phyloP scores from a whole-genome alignment of 2,888 invertebrate species.

The Syrista parreyssii region DNA sequence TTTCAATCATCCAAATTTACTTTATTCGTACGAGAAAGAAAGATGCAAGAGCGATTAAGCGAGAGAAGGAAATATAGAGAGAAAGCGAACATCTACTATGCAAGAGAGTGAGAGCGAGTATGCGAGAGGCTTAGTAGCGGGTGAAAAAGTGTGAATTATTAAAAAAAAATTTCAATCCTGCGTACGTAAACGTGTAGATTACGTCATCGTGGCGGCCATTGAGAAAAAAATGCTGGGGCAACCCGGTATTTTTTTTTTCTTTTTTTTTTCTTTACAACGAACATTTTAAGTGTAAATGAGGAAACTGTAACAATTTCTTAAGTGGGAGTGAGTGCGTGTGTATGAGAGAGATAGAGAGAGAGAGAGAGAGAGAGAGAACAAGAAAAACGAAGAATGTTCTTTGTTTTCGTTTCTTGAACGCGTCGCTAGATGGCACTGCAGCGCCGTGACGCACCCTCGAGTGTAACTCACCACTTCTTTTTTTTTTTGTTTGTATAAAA shows the following conservation, averaged over 20 bases:
- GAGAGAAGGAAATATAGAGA: conserved; percentile 24
- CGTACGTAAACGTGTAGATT: neutral
- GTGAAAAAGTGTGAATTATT: neutral
- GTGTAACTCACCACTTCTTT: conserved; percentile 51
- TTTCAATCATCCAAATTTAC: conserved; percentile 39
- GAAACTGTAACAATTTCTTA: neutral
- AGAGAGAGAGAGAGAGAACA: conserved; percentile 12
- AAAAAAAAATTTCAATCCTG: neutral
- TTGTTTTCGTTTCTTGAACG: neutral
- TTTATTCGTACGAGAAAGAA: conserved; percentile 30
- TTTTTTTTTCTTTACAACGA: neutral
- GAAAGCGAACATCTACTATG: conserved; percentile 17
- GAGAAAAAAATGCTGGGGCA: neutral
- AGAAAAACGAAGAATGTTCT: neutral
- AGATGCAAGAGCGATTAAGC: conserved; percentile 28
- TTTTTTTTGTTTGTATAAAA: conserved; percentile 60
- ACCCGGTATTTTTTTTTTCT: conserved; percentile 16
- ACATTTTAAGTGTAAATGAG: neutral
- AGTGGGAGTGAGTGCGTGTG: neutral
- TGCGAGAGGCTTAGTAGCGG: neutral
- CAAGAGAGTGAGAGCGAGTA: conserved; percentile 10
- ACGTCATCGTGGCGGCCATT: neutral
- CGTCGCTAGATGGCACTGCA: neutral
- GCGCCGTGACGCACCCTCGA: conserved; percentile 51
- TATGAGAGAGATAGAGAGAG: neutral